Percentiles rank a stretch among this genome's conserved stretches.
These are phyloP conservation scores for Camptogramma bilineatum DNA, from an alignment of 2,888 invertebrate species.

Conservation along the genomic window DNA sequence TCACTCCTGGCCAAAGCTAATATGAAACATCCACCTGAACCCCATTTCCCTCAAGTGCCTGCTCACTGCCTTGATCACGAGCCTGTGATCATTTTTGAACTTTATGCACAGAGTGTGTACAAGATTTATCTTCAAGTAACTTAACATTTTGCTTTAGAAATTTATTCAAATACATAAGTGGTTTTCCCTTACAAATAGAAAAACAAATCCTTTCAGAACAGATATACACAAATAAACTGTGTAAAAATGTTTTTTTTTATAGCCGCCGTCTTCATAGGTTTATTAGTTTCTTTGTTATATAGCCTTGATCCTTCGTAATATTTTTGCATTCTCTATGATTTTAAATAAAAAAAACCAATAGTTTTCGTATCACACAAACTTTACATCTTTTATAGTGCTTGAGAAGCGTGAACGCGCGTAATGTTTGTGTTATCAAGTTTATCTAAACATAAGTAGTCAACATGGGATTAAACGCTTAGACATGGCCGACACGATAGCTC, in stretches of 20 bases:
- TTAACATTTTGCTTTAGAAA: constrained; percentile 42
- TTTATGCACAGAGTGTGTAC: constrained; percentile 48
- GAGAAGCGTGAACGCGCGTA: constrained; percentile 51
- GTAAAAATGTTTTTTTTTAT: too few relatives aligned
- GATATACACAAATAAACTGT: too few relatives aligned
- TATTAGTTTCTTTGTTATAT: not conserved
- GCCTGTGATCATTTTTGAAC: constrained; percentile 58
- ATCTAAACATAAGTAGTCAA: constrained; percentile 55
- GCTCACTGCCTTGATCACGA: constrained; percentile 60
- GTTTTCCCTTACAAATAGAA: not conserved
- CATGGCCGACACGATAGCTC: constrained; percentile 9
- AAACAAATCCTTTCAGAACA: not conserved
- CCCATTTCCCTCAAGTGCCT: constrained; percentile 64
- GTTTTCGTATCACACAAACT: constrained; percentile 9
- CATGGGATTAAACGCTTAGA: constrained; percentile 46
- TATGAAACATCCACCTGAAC: constrained; percentile 57
- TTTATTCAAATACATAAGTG: constrained; percentile 18
- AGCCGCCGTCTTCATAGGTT: too few relatives aligned
- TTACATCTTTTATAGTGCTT: not conserved
- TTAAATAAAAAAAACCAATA: not conserved
- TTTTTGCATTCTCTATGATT: not conserved
- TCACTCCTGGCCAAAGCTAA: constrained; percentile 44
- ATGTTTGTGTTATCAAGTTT: constrained; percentile 58
- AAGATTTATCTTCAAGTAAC: constrained; percentile 45
- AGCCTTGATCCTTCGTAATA: not conserved